phyloP scores from a whole-genome alignment of 1,140 invertebrate species.

The Tenebrio molitor region DNA sequence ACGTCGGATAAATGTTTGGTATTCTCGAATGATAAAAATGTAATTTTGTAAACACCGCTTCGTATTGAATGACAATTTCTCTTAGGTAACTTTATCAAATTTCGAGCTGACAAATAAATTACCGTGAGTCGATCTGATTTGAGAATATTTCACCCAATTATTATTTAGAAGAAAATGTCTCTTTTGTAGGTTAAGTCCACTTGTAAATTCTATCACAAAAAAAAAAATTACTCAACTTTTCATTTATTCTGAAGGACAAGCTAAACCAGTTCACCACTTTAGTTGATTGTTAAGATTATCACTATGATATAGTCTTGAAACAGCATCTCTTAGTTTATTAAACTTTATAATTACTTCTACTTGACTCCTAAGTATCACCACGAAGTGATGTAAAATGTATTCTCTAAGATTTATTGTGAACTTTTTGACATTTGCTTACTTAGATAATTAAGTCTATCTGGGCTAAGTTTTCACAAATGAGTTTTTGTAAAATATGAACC shows the following conservation, averaged over 20 bases:
- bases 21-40: no score
- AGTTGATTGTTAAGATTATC: neutral
- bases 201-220: no score
- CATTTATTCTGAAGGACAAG: neutral
- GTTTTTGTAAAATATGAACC: conserved; percentile 19
- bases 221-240: no score
- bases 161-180: no score
- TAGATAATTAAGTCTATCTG: conserved; percentile 3
- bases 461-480: neutral
- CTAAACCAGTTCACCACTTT: neutral
- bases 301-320: neutral
- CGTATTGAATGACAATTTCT: no score
- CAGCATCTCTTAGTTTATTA: neutral
- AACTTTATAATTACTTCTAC: neutral
- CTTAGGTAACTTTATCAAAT: no score
- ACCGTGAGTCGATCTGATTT: no score
- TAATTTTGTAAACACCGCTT: no score
- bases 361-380: conserved; percentile 5
- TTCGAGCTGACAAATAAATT: no score
- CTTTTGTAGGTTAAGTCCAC: no score
- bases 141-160: no score
- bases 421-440: neutral
- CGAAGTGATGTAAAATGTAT: conserved; percentile 11
- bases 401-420: neutral
- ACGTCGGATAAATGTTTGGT: no score